Evolutionary conservation across 2,113 vertebrate genomes (phyloP), one percentile per base, ranked within the genome.

Genomic region (Toxotes chatareus): DNA sequence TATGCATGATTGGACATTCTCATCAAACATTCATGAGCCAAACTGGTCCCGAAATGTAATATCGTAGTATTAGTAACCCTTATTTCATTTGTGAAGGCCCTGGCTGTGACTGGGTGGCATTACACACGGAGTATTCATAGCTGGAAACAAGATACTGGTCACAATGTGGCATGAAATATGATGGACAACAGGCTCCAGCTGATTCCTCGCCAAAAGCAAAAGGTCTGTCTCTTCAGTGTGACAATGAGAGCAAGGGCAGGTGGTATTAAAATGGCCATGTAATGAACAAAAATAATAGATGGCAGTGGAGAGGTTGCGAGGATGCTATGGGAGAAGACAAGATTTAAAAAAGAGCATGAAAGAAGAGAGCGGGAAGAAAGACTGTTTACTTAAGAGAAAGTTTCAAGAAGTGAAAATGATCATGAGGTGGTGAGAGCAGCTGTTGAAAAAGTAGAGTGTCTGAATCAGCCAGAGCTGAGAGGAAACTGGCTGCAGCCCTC

Each of bases 11-110:
- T 89, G 87, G 70, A 85, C 83, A 89, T 85, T 91, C 90, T 94
- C 91, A 94, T 93, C 84, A 90, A 91, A 88, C 87, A 92, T 93
- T 87, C 86, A 93, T 86, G 82, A 88, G 91, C 73, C 89, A 84
- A 91, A 89, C 76, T 77, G 81, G 76, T 89, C 85, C 82, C 46
- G 82, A 92, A 91, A 90, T 91, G 82, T 89, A 91, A 90, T 90
- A 92, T 83, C 86, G 77, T 40, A 76, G 88, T 86, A 87, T 90
- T 82, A 77, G 82, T 73, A 83, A 68, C 76, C 68, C 76, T 85
- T 85, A 86, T 87, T 91, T 86, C 70, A 86, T 86, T 84, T 76
- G 73, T 67, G 60, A 75, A 82, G 64, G 85, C 69, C 76, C 69
- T 10, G 59, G 75, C 73, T 71, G 53, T 61, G 80, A 62, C 69